Percentiles rank a stretch among this genome's conserved stretches.
Evolutionary conservation across 2,888 invertebrate genomes (phyloP).

Genomic region (Amblyteles armatorius): DNA sequence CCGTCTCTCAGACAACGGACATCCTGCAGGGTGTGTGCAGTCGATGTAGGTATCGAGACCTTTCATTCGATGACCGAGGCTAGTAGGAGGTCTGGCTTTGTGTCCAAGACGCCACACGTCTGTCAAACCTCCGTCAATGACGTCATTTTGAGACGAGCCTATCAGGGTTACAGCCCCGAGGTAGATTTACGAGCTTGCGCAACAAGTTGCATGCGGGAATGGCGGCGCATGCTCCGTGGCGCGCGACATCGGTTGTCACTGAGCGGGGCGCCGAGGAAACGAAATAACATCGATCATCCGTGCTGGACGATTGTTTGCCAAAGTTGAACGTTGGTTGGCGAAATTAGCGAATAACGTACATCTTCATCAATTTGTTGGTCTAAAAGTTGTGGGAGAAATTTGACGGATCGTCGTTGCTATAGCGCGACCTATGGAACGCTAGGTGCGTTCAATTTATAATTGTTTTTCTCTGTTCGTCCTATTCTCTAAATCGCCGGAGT

Average conservation of each 20-base stretch:
- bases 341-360: too few relatives aligned
- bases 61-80: slow-evolving; percentile 29
- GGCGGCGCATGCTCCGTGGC: slow-evolving; percentile 46
- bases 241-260: slow-evolving; percentile 1
- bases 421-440: too few relatives aligned
- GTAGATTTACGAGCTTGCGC: slow-evolving; percentile 83
- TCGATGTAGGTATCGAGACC: neutral
- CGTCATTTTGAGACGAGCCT: slow-evolving; percentile 83
- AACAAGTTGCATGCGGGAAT: slow-evolving; percentile 75
- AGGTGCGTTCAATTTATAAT: too few relatives aligned
- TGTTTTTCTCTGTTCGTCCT: too few relatives aligned
- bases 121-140: slow-evolving; percentile 84
- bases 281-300: neutral
- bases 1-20: slow-evolving; percentile 6
- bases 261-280: neutral
- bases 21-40: neutral
- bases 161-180: slow-evolving; percentile 84
- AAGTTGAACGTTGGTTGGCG: neutral
- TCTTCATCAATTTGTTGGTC: too few relatives aligned
- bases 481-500: too few relatives aligned
- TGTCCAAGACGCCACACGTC: slow-evolving; percentile 78
- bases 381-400: too few relatives aligned
- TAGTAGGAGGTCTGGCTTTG: neutral
- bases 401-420: too few relatives aligned
- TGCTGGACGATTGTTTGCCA: too few relatives aligned